phyloP scores from a whole-genome alignment of 2,797 vertebrate species.

The Aphelocoma californica region DNA sequence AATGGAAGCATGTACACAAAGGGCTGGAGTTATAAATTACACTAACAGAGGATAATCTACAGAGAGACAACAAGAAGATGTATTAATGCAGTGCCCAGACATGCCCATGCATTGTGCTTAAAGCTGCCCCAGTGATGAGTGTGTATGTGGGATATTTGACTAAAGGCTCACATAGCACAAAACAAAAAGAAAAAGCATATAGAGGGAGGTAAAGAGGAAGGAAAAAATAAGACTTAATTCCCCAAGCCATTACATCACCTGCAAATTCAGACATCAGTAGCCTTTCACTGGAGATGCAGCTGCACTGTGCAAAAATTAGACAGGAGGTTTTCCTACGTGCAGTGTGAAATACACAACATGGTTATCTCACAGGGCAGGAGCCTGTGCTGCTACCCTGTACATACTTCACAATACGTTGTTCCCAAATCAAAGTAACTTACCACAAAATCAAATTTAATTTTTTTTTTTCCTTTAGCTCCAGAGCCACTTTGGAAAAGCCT shows the following conservation, averaged over 20 bases:
- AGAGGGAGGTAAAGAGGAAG: neutral
- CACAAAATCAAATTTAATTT: neutral
- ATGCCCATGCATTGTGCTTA: slow-evolving; percentile 33
- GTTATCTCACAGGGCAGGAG: neutral
- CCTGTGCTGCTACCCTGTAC: neutral
- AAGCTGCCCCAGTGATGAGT: slow-evolving; percentile 32
- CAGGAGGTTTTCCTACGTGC: neutral
- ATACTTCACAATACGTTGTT: fast-evolving
- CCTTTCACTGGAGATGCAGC: neutral
- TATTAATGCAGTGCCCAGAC: slow-evolving; percentile 50
- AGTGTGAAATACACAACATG: neutral
- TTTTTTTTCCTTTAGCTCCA: neutral
- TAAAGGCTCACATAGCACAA: neutral
- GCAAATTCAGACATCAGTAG: neutral
- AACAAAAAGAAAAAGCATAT: neutral
- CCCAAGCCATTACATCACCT: neutral
- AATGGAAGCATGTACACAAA: slow-evolving; percentile 40
- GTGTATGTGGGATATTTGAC: slow-evolving; percentile 20
- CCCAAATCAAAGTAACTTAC: neutral
- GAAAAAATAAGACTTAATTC: neutral
- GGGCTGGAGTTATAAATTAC: slow-evolving; percentile 40
- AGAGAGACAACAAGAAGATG: slow-evolving; percentile 6
- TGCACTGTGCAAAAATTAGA: neutral
- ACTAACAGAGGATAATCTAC: slow-evolving; percentile 46
- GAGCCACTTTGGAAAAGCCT: neutral